Evolutionary conservation across 2,113 vertebrate genomes (phyloP).

Genomic region (Pituophis catenifer): DNA sequence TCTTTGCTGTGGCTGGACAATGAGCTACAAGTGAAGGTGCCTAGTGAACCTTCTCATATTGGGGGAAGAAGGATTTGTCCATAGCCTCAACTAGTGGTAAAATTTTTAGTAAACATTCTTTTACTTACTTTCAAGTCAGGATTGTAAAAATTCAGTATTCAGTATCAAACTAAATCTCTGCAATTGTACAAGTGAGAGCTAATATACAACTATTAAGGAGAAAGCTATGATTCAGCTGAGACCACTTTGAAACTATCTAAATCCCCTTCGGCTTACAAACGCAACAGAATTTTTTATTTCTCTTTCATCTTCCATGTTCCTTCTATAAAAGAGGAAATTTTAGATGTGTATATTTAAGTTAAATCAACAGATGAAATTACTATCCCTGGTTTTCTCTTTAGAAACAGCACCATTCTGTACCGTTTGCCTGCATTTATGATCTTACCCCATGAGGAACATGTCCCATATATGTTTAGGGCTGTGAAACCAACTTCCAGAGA

Average conservation of each 20-base stretch:
- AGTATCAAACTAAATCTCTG: background rate
- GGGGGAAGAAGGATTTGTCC: background rate
- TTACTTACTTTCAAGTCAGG: background rate
- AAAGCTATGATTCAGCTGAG: background rate
- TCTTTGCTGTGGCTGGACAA: background rate
- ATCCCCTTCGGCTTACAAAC: background rate
- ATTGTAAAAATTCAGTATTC: background rate
- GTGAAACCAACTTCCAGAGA: background rate
- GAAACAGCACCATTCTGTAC: background rate
- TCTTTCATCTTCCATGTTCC: background rate
- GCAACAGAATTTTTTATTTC: background rate
- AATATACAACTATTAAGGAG: background rate
- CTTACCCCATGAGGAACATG: background rate
- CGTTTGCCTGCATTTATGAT: background rate
- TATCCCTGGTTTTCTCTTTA: background rate
- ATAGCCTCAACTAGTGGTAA: background rate
- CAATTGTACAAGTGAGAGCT: background rate
- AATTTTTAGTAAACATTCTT: background rate
- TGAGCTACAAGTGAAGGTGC: background rate
- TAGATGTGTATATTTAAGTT: background rate
- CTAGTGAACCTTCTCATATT: background rate
- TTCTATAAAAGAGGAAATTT: background rate
- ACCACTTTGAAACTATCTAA: background rate
- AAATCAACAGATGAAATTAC: background rate
- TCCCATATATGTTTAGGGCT: background rate